Conservation (phyloP, 2,113 vertebrate species). For the Halichoeres trimaculatus region DNA sequence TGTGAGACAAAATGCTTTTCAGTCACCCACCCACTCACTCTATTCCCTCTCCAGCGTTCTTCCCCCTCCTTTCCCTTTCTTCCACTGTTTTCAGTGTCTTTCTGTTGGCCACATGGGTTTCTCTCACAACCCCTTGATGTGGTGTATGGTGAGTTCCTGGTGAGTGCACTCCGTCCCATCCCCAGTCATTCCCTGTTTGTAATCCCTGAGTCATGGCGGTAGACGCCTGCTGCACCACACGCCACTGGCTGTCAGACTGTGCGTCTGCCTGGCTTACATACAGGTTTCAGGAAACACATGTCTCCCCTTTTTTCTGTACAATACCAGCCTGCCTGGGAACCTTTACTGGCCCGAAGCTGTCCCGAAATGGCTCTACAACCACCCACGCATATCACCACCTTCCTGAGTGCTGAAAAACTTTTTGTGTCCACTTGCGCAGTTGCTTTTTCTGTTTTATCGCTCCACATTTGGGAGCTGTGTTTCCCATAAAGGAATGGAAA, state of each 20-base stretch:
- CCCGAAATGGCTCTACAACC: conserved; percentile 48
- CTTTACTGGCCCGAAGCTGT: conserved; percentile 36
- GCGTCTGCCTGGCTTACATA: conserved; percentile 38
- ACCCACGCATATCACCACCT: conserved; percentile 38
- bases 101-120: conserved; percentile 76
- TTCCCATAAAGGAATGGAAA: conserved; percentile 50
- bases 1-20: conserved; percentile 41
- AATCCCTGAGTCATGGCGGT: conserved; percentile 81
- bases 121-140: conserved; percentile 77
- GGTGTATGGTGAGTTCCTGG: conserved; percentile 72
- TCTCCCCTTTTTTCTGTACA: conserved; percentile 18
- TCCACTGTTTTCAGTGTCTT: conserved; percentile 44
- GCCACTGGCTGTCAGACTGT: conserved; percentile 46
- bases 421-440: conserved; percentile 28
- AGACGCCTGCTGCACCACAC: conserved; percentile 61
- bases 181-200: conserved; percentile 68
- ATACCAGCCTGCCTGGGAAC: conserved; percentile 32
- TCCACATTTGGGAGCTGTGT: conserved; percentile 45
- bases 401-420: conserved; percentile 26
- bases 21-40: conserved; percentile 58
- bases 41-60: conserved; percentile 37
- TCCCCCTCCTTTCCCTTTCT: conserved; percentile 56
- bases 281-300: conserved; percentile 37
- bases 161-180: conserved; percentile 68
- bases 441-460: conserved; percentile 48